These are phyloP conservation scores for Girardinus metallicus DNA, from an alignment of 2,797 vertebrate genomes.

Conservation along the genomic window DNA sequence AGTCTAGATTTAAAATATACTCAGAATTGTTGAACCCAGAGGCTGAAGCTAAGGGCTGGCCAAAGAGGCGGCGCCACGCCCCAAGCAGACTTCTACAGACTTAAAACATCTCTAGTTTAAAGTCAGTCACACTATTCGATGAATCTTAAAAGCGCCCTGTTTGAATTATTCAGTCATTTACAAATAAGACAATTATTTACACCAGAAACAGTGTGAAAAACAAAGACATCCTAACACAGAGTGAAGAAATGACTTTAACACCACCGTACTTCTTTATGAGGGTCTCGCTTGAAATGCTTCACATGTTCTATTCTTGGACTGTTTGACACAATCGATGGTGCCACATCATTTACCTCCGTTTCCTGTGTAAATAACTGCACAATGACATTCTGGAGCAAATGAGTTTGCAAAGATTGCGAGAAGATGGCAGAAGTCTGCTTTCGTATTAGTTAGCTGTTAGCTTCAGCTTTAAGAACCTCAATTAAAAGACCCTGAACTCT, in stretches of 20 bases:
- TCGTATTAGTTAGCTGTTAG: not conserved
- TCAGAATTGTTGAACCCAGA: not conserved
- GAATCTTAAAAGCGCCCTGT: not conserved
- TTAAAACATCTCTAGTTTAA: not conserved
- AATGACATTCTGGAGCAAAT: not conserved
- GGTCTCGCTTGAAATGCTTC: not conserved
- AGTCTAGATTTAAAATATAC: not conserved
- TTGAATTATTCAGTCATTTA: not conserved
- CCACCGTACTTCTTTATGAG: not conserved
- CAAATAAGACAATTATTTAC: not conserved
- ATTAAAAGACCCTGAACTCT: not conserved
- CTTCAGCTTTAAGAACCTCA: not conserved
- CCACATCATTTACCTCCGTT: not conserved
- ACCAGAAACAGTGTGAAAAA: not conserved
- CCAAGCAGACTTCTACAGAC: not conserved
- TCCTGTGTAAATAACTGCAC: not conserved
- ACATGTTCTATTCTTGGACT: not conserved
- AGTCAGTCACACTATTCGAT: not conserved
- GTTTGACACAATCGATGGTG: not conserved
- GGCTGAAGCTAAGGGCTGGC: not conserved
- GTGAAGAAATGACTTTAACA: not conserved
- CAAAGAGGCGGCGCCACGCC: not conserved
- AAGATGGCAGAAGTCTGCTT: not conserved
- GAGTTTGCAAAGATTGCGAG: not conserved
- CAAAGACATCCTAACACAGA: not conserved